These are phyloP conservation scores for Silurus aristotelis DNA, from an alignment of 2,797 vertebrate species.

Conservation along the genomic window DNA sequence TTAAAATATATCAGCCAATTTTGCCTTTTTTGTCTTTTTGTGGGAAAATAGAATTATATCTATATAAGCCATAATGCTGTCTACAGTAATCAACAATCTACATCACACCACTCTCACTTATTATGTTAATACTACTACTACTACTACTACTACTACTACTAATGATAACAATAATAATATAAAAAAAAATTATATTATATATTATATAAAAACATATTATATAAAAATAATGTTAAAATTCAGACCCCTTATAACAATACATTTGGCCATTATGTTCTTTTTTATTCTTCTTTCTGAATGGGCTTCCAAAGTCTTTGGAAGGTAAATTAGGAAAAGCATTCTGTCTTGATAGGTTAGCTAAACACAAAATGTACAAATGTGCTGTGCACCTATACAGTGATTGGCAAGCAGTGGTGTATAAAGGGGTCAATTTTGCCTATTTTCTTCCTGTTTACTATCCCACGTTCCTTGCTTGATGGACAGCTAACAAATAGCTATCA, in stretches of 20 bases:
- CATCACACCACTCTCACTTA: background rate
- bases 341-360: background rate
- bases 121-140: background rate
- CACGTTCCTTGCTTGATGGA: constrained; percentile 7
- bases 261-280: background rate
- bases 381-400: background rate
- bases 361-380: background rate
- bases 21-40: background rate
- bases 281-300: background rate
- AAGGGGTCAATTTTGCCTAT: constrained; percentile 1
- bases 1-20: background rate
- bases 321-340: constrained; percentile 8
- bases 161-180: no score
- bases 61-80: background rate
- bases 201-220: no score
- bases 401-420: constrained; percentile 1
- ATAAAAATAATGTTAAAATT: no score
- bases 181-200: no score
- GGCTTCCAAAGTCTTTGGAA: background rate
- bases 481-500: constrained; percentile 15
- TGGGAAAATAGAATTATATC: background rate
- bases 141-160: no score
- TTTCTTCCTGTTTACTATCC: background rate
- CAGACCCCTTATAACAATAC: background rate
- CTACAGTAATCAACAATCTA: background rate